Evolutionary conservation across 2,797 vertebrate genomes (phyloP), one percentile per base, ranked within the genome.

Genomic region (Chrysocyon brachyurus): DNA sequence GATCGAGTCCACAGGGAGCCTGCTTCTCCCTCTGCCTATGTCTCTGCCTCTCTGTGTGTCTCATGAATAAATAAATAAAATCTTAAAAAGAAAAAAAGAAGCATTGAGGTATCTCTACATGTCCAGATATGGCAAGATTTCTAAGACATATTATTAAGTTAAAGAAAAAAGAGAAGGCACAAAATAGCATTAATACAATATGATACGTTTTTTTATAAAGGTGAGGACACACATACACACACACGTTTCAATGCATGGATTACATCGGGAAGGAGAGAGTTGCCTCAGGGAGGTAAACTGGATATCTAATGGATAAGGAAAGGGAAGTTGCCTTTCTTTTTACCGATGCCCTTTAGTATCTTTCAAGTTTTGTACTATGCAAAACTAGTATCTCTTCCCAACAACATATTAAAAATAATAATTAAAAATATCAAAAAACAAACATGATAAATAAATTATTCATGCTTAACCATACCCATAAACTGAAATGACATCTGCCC

Each of bases 381-480:
- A 0, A 6, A 86, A 87, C 22, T 68, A 87, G 82, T 70, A 36
- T 24, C 33, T 73, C 94, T 26, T 77, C 52, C 17, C 52, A 84
- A 73, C 33, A 78, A 52, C 12, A 54, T 49, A 86, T 63, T 94
- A 54, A 93, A 68, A 92, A 86, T 78, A 96, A 86, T 84, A 22
- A 91, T 83, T 85, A 49, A 82, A 96, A 97, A 82, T 40, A 82
- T 75, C 21, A 70, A 68, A 95, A 94, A 61, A 40, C 28, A 66
- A 92, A 91, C 95, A 79, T 85, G 56, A 95, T n/a, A 88, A 94
- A 92, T 91, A 88, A 97, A 94, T 95, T 92, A 90, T 90, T 97
- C 79, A 78, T 82, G 26, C 54, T 77, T 72, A 94, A 49, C 49
- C 72, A 86, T 36, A 46, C 24, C 36, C 78, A 64, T 73, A 92